Percentiles rank a stretch among this genome's conserved stretches.
These are phyloP conservation scores for Temnothorax rugatulus DNA, from an alignment of 2,888 invertebrate genomes.

Conservation along the genomic window DNA sequence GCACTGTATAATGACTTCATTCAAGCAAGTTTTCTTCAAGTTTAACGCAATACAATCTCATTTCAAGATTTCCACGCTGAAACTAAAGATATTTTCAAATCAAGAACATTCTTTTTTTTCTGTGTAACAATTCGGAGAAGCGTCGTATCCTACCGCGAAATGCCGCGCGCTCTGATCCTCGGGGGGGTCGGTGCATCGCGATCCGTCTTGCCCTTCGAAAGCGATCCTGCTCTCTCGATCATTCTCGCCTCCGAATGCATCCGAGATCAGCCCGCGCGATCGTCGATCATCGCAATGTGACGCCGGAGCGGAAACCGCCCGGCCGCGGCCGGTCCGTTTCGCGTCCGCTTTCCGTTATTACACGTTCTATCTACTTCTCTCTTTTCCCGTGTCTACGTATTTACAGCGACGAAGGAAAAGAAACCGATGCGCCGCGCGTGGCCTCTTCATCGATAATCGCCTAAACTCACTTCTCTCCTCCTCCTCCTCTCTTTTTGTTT, in stretches of 20 bases:
- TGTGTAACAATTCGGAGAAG: background rate
- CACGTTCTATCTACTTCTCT: constrained; percentile 56
- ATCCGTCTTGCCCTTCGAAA: background rate
- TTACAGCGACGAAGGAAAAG: constrained; percentile 76
- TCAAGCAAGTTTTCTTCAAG: no score
- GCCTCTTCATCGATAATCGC: constrained; percentile 43
- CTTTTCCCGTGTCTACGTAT: constrained; percentile 70
- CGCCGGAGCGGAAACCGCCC: background rate
- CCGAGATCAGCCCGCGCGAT: constrained; percentile 51
- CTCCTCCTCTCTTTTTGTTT: constrained; percentile 1
- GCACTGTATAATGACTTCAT: no score
- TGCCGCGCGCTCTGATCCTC: constrained; percentile 9
- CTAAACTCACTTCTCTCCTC: constrained; percentile 51
- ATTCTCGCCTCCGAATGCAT: constrained; percentile 26
- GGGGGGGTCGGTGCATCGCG: background rate
- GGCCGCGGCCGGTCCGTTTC: constrained; percentile 51
- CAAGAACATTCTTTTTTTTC: no score
- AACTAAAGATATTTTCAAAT: no score
- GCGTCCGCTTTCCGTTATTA: constrained; percentile 58
- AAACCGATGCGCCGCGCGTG: constrained; percentile 57
- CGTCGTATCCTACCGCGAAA: constrained; percentile 8
- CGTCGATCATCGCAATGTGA: constrained; percentile 60
- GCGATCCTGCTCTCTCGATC: constrained; percentile 48
- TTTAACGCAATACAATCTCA: no score
- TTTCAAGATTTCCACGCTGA: no score